phyloP scores from a whole-genome alignment of 2,113 vertebrate genomes.

The Phyllopteryx taeniolatus region DNA sequence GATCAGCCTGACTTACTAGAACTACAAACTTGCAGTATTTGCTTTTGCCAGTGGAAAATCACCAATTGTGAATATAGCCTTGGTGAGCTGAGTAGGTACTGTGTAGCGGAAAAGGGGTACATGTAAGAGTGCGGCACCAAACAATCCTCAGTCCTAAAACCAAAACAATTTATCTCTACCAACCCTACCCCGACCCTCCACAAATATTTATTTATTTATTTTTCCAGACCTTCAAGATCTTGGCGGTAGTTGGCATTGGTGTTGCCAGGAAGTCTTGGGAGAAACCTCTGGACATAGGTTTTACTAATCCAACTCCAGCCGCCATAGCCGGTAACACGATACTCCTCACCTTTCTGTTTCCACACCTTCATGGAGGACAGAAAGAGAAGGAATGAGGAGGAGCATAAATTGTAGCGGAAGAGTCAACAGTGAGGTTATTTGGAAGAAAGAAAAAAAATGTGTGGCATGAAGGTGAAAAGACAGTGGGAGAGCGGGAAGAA shows the following conservation, averaged over 20 bases:
- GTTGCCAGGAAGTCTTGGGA: constrained; percentile 90
- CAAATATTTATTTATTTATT: neutral
- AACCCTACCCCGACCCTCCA: neutral
- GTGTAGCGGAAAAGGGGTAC: neutral
- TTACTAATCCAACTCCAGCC: constrained; percentile 98
- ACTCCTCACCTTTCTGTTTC: constrained; percentile 99
- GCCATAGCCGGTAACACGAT: constrained; percentile 95
- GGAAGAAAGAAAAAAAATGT: neutral
- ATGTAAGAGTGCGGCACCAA: neutral
- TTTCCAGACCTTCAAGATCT: constrained; percentile 61
- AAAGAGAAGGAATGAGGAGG: neutral
- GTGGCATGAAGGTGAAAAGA: constrained; percentile 5
- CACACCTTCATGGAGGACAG: constrained; percentile 80
- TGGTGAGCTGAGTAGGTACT: neutral
- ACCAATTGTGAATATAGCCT: neutral
- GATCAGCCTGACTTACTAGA: neutral
- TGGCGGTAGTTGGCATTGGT: constrained; percentile 91
- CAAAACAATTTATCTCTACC: neutral
- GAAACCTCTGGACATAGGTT: constrained; percentile 89
- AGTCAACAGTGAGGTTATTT: neutral
- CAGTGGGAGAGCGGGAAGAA: constrained; percentile 15
- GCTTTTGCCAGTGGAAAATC: neutral
- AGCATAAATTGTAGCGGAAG: neutral
- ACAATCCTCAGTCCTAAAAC: neutral
- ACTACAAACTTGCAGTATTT: neutral